A percentile compares a stretch with the other conserved stretches of the same genome.
Conservation (phyloP, 2,113 vertebrate genomes). For the Maccullochella peelii region DNA sequence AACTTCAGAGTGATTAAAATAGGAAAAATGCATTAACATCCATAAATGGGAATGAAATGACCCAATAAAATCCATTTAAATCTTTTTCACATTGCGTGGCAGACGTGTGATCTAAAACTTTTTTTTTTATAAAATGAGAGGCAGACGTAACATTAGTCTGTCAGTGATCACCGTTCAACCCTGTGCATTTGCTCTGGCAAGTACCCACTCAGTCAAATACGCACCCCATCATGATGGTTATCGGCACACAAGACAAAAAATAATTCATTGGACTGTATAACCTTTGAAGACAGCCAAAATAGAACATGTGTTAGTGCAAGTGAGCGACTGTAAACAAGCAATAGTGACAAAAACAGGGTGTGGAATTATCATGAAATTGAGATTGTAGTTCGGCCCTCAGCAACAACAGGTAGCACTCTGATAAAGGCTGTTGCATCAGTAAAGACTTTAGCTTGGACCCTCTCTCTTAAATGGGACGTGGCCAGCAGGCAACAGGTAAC, state of each 20-base stretch:
- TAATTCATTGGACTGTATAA: conserved; percentile 9
- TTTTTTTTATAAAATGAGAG: background rate
- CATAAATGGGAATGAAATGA: background rate
- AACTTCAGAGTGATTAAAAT: background rate
- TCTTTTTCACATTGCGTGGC: background rate
- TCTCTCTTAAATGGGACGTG: background rate
- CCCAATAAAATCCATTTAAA: background rate
- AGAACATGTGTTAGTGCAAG: conserved; percentile 22
- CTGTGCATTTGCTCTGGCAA: conserved; percentile 34
- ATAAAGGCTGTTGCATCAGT: background rate
- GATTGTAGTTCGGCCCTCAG: conserved; percentile 5
- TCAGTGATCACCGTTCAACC: conserved; percentile 15
- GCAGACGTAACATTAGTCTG: conserved; percentile 6
- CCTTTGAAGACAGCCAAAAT: conserved; percentile 35
- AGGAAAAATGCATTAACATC: background rate
- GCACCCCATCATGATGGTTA: background rate
- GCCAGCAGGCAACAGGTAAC: background rate
- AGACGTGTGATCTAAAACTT: conserved; percentile 1
- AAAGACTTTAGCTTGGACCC: background rate
- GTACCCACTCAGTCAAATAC: conserved; percentile 37
- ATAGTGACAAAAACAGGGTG: background rate
- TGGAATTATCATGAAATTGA: background rate
- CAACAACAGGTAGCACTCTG: conserved; percentile 19
- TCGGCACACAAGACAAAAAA: conserved; percentile 19
- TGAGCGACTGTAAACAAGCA: conserved; percentile 1